Base-by-base conservation (phyloP, 1,140 invertebrate species). In the Rhopalosiphum padi region DNA sequence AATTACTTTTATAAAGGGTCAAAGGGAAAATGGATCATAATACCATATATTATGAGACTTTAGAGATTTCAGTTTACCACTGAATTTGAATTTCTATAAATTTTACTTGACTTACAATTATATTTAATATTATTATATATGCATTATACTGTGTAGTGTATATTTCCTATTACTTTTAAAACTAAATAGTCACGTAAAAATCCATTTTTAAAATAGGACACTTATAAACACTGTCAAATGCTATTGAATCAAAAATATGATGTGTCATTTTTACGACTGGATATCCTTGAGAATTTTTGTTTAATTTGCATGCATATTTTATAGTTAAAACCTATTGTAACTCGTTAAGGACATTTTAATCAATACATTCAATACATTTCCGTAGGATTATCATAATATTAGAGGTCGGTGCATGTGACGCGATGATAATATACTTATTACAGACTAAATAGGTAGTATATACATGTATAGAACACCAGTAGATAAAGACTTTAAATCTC, bases 371-470 rank as follows among this genome's bases (percentile, higher is more conserved):
- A 87, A 87, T 87, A 48, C 83, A 46, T 87, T 87, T 87, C 43
- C 43, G 43, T 87, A 87, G 86, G 86, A 87, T 87, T 87, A 87
- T 46, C 86, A 87, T 87, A 87, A 48, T 87, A 87, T 87, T 87
- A 87, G 86, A 87, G 43, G 86, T 87, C 43, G 43, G 46, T 48
- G 86, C 46, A 21, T 77, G 43, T 87, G 43, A 35, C 43, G 86
- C 18, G 18, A n/a, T 87, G 46, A 87, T 77, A 77, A n/a, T 87
- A 48, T 51, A 85, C 41, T 43, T 37, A 53, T 35, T 53, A 35
- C n/a, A 77, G 15, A n/a, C 60, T 18, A 77, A n/a, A n/a, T 68
- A 5, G 30, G 30, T n/a, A n/a, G 18, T 77, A 77, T 35, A 35
- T 77, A 77, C 15, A 77, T n/a, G 15, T 6, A 68, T 77, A 77